phyloP scores from a whole-genome alignment of 2,888 invertebrate species.

The Theodoxus fluviatilis region DNA sequence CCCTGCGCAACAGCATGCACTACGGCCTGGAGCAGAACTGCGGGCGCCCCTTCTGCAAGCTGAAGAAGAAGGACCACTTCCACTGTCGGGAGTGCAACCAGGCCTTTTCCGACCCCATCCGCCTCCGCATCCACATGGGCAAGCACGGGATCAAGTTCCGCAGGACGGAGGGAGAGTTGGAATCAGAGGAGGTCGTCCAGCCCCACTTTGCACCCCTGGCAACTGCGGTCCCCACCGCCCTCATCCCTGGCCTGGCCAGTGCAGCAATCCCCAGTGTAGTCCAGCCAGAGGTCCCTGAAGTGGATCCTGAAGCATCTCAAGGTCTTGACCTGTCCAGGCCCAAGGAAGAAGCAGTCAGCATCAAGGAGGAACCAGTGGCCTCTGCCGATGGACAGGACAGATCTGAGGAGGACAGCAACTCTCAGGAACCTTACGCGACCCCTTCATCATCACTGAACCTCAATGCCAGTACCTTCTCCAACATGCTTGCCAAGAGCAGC shows the following conservation, averaged over 20 bases:
- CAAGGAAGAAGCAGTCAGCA: slow-evolving; percentile 10
- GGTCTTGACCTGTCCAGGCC: slow-evolving; percentile 23
- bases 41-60: slow-evolving; percentile 80
- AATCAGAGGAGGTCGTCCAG: neutral
- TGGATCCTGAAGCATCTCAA: neutral
- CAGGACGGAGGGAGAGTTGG: slow-evolving; percentile 25
- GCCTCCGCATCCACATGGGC: slow-evolving; percentile 75
- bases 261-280: neutral
- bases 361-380: slow-evolving; percentile 30
- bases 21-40: slow-evolving; percentile 67
- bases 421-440: too few species aligned
- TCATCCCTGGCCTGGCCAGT: neutral
- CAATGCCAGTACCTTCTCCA: slow-evolving; percentile 48
- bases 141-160: slow-evolving; percentile 70
- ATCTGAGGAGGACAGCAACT: too few species aligned
- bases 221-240: slow-evolving; percentile 12
- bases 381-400: slow-evolving; percentile 34
- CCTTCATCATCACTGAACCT: slow-evolving; percentile 51
- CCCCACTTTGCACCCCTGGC: too few species aligned
- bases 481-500: slow-evolving; percentile 36
- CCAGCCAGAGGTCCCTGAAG: slow-evolving; percentile 11
- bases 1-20: slow-evolving; percentile 54
- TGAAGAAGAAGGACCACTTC: slow-evolving; percentile 79
- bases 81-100: slow-evolving; percentile 84
- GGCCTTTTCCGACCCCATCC: slow-evolving; percentile 78